Evolutionary conservation across 2,797 vertebrate genomes (phyloP).

Genomic region (Melanotaenia boesemani): DNA sequence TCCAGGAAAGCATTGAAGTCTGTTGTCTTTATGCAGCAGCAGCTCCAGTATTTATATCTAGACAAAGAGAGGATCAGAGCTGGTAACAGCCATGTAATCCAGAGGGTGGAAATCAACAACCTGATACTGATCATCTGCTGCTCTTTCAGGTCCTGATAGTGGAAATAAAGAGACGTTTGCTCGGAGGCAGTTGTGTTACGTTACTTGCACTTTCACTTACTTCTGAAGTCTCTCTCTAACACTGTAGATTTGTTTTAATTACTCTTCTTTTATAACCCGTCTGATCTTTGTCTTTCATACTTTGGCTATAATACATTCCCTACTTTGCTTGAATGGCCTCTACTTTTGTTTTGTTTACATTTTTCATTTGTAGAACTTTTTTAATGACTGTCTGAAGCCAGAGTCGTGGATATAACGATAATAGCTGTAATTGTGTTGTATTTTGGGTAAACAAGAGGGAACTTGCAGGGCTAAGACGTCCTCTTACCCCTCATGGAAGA

Average conservation of each 20-base stretch:
- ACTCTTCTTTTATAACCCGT: slow-evolving; percentile 7
- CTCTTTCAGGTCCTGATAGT: slow-evolving; percentile 10
- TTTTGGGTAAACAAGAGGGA: not conserved
- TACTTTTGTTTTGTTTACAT: slow-evolving; percentile 7
- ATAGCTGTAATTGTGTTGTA: not conserved
- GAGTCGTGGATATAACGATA: slow-evolving; percentile 21
- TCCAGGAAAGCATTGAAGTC: slow-evolving; percentile 94
- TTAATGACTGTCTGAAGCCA: slow-evolving; percentile 24
- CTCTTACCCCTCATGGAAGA: slow-evolving; percentile 95
- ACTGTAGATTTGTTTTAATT: slow-evolving; percentile 15
- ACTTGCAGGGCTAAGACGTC: not conserved
- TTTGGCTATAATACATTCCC: not conserved
- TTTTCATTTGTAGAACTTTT: not conserved
- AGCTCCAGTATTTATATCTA: slow-evolving; percentile 98
- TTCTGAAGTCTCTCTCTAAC: not conserved
- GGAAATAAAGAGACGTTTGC: not conserved
- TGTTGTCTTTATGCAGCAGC: slow-evolving; percentile 90
- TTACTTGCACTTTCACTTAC: slow-evolving; percentile 1
- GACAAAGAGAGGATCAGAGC: not conserved
- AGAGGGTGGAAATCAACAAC: not conserved
- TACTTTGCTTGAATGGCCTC: slow-evolving; percentile 2
- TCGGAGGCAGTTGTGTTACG: not conserved
- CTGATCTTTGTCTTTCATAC: slow-evolving; percentile 18
- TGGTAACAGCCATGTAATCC: not conserved
- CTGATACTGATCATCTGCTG: not conserved